Evolutionary conservation across 2,113 vertebrate species (phyloP), one percentile per base, ranked within the genome.

Genomic region (Meleagris gallopavo): DNA sequence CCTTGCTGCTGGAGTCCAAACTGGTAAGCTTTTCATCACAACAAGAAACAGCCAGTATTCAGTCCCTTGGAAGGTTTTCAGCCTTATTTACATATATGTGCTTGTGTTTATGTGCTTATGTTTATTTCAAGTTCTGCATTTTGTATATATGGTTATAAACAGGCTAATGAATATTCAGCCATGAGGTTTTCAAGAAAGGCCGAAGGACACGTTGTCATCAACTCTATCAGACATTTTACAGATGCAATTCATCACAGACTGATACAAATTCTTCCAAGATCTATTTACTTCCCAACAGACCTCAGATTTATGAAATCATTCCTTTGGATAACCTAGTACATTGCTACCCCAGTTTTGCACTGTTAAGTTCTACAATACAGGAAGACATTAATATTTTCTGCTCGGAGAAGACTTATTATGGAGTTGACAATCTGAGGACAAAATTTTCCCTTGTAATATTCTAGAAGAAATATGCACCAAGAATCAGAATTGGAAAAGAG

Each of bases 81-180:
- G 11, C 18, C 38, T 19, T 32, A 27, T 20, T 5, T 1, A 30
- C 1, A 21, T 12, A 15, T 30, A 21, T 2, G 6, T 41, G 9
- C 32, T 64, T 1, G 1, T 13, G 43, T 36, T 58, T 54, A 36
- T 32, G 22, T 32, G 22, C 19, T 69, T n/a, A n/a, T n/a, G n/a
- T n/a, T n/a, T n/a, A n/a, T 86, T 69, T 34, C 2, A 78, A 90
- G 19, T 55, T 18, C 6, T 54, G 1, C n/a, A 25, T 55, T 85
- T 83, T 40, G 64, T 4, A 80, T 12, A 71, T 22, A 54, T 40
- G 36, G 64, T 2, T 76, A 40, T 19, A 72, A 86, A 54, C 1
- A 79, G 13, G 34, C 12, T 61, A 70, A 41, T 16, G 38, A 72
- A 50, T n/a, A 83, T 40, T 75, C 46, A 75, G 8, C 27, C 34